phyloP scores from a whole-genome alignment of 2,888 invertebrate genomes.

The Apoderus coryli region DNA sequence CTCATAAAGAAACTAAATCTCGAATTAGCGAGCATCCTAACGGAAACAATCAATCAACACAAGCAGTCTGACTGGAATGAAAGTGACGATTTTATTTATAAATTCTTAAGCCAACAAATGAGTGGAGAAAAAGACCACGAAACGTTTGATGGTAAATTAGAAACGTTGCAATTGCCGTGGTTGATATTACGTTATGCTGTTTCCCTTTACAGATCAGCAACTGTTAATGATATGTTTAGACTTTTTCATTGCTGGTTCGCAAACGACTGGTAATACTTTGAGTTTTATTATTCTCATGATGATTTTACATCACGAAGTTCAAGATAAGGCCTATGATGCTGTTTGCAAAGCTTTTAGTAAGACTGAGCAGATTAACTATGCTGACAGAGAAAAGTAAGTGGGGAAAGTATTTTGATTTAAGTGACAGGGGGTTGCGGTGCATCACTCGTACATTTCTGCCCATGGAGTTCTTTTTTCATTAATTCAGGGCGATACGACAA shows the following conservation, averaged over 20 bases:
- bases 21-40: conserved; percentile 38
- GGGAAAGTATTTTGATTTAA: conserved; percentile 5
- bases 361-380: conserved; percentile 32
- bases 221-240: conserved; percentile 49
- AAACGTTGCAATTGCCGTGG: conserved; percentile 12
- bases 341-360: conserved; percentile 34
- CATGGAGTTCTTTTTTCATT: too few species aligned
- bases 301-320: conserved; percentile 42
- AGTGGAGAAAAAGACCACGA: conserved; percentile 25
- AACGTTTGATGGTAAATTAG: conserved; percentile 33
- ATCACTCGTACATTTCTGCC: too few species aligned
- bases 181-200: too few species aligned
- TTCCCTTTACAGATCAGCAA: conserved; percentile 42
- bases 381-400: conserved; percentile 34
- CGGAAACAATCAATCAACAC: conserved; percentile 43
- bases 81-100: conserved; percentile 45
- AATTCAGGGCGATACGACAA: too few species aligned
- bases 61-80: conserved; percentile 27
- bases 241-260: conserved; percentile 50
- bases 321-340: conserved; percentile 39
- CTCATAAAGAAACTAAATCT: conserved; percentile 40
- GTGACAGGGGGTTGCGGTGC: conserved; percentile 2
- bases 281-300: conserved; percentile 46
- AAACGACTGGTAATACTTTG: conserved; percentile 47
- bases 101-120: conserved; percentile 49